Base-by-base conservation (phyloP, 2,797 vertebrate genomes). In the Gallinago stenura region DNA sequence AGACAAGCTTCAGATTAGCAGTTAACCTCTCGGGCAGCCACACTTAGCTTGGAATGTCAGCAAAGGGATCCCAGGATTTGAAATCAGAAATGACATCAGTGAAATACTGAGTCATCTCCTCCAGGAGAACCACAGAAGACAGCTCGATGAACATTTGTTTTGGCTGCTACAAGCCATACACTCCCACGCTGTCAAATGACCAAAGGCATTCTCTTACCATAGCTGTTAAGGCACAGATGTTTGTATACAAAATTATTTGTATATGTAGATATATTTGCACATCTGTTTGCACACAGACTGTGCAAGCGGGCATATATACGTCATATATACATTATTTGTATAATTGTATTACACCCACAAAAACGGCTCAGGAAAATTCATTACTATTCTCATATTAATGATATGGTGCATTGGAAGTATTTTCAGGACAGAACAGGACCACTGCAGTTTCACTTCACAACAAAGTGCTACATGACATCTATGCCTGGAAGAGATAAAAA, bases 231-330 rank as follows among this genome's bases (percentile, higher is more conserved):
- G 75, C 31, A 31, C 64, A 66, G 46, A 79, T 25, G 18, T 79
- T 30, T 69, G 24, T 12, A 24, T 1, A 8, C 35, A 71, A 5
- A 83, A 17, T 35, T 45, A 6, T 31, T 18, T 31, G n/a, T 51
- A 53, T 5, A 37, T 39, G 39, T 0, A 9, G 41, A 17, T 10
- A 37, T 3, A 43, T n/a, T 51, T 70, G 72, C 30, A 83, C 37
- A 86, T 51, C n/a, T 68, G 33, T 13, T 56, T 43, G 15, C 7
- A 48, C 0, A 39, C 0, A 75, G 12, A 37, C 1, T 58, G 19
- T 4, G 18, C 21, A 31, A 9, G 33, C 1, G 1, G 51, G 19
- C 22, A 12, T 7, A 2, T 5, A 25, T 26, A 45, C 10, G 3
- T n/a, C 22, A 46, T 48, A 78, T 2, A 20, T 5, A 33, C 4